phyloP scores from a whole-genome alignment of 2,113 vertebrate species.

The Pelecanoides urinatrix region DNA sequence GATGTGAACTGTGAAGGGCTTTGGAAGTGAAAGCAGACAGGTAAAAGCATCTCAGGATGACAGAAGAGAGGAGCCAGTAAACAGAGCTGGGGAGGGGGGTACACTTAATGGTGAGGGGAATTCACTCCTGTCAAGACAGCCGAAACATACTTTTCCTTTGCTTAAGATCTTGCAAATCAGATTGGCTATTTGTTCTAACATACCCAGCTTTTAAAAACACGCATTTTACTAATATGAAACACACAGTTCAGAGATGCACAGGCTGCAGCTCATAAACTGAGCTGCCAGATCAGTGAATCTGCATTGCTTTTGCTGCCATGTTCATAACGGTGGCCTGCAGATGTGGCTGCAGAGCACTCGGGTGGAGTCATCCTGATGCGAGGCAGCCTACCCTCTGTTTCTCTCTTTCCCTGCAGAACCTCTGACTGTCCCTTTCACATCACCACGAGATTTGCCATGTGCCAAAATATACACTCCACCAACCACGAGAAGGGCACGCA shows the following conservation, averaged over 20 bases:
- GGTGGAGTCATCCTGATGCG: too few species aligned
- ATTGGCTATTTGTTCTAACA: not conserved
- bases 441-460: not conserved
- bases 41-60: not conserved
- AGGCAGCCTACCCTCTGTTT: not conserved
- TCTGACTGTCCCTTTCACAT: not conserved
- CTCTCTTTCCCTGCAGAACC: not conserved
- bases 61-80: not conserved
- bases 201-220: not conserved
- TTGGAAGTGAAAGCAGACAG: not conserved
- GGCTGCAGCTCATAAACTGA: not conserved
- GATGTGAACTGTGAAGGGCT: not conserved
- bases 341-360: not conserved
- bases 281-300: not conserved
- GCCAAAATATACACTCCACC: not conserved
- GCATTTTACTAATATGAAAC: not conserved
- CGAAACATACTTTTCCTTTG: not conserved
- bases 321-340: not conserved
- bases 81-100: not conserved
- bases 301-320: not conserved
- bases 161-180: not conserved
- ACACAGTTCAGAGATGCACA: not conserved
- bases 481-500: fast-evolving
- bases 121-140: not conserved
- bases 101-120: not conserved